Evolutionary conservation across 2,888 invertebrate species (phyloP).

Genomic region (Antitype chi): DNA sequence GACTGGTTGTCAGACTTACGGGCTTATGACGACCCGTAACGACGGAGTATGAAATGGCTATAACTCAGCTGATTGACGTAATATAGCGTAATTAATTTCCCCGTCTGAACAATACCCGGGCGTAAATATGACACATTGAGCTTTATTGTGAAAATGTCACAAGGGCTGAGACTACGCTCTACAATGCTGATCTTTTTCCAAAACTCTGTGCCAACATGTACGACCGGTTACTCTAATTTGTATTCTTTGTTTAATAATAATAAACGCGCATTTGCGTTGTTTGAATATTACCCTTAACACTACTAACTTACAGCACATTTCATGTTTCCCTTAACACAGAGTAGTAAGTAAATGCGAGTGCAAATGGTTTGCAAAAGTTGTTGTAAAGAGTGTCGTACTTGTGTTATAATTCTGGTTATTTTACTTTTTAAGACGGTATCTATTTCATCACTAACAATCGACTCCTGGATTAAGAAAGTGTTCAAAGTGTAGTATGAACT

Average conservation of each 20-base stretch:
- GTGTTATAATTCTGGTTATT: no score
- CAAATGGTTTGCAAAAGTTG: neutral
- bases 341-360: slow-evolving; percentile 45
- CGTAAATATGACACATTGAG: slow-evolving; percentile 12
- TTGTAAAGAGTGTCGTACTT: no score
- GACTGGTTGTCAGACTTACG: no score
- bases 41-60: neutral
- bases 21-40: no score
- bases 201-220: neutral
- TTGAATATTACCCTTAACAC: slow-evolving; percentile 22
- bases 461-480: no score
- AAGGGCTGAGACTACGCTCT: neutral
- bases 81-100: neutral
- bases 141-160: neutral
- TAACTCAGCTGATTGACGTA: neutral
- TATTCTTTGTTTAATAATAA: slow-evolving; percentile 25
- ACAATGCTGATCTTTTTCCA: neutral
- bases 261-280: slow-evolving; percentile 16
- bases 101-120: neutral
- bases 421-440: no score
- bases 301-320: slow-evolving; percentile 47
- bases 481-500: no score
- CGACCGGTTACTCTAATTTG: slow-evolving; percentile 2
- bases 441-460: no score
- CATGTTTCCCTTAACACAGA: slow-evolving; percentile 38